phyloP scores from a whole-genome alignment of 2,888 invertebrate genomes.

The Quadriops clusia region DNA sequence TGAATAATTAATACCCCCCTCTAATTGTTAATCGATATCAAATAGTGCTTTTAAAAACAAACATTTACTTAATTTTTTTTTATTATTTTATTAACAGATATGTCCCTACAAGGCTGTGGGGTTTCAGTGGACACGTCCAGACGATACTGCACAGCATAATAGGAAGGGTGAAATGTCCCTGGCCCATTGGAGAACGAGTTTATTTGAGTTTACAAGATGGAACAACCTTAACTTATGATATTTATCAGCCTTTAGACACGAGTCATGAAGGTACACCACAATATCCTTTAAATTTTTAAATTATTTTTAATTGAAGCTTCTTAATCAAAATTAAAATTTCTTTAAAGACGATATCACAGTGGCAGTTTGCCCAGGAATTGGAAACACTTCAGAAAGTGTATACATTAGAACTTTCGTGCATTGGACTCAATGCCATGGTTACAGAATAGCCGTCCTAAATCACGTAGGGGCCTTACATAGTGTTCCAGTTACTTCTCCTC shows the following conservation, averaged over 20 bases:
- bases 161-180: conserved; percentile 76
- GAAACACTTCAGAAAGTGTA: conserved; percentile 87
- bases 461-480: conserved; percentile 82
- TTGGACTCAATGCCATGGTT: conserved; percentile 83
- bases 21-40: too few relatives aligned
- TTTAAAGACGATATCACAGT: conserved; percentile 73
- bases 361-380: conserved; percentile 84
- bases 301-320: conserved; percentile 1
- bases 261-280: conserved; percentile 52
- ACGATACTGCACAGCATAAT: conserved; percentile 84
- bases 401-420: conserved; percentile 90
- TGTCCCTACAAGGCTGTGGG: conserved; percentile 83
- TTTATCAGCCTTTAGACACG: conserved; percentile 69
- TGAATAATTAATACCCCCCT: too few relatives aligned
- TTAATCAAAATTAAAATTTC: conserved; percentile 1
- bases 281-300: conserved; percentile 2
- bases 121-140: conserved; percentile 90
- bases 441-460: conserved; percentile 85
- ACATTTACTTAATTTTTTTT: conserved; percentile 7
- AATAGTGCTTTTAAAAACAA: too few relatives aligned
- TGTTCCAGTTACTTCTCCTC: conserved; percentile 72
- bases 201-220: conserved; percentile 67
- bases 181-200: conserved; percentile 76
- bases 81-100: conserved; percentile 48
- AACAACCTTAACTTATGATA: conserved; percentile 83